phyloP scores from a whole-genome alignment of 2,888 invertebrate genomes.

The Platycnemis pennipes region DNA sequence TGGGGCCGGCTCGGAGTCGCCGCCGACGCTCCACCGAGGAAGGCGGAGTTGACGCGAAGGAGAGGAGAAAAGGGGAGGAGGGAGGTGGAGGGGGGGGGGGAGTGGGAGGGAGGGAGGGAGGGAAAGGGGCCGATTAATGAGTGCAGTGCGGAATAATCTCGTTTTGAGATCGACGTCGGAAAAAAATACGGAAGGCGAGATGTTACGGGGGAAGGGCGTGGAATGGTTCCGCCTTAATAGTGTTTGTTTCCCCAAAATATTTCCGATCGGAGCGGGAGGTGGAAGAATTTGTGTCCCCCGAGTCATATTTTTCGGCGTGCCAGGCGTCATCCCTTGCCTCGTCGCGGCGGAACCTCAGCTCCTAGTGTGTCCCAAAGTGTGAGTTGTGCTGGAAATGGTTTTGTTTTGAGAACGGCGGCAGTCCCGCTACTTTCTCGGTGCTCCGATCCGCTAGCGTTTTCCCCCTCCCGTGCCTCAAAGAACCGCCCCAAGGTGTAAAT shows the following conservation, averaged over 20 bases:
- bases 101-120: too few species aligned
- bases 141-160: constrained; percentile 54
- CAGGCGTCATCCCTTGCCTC: background rate
- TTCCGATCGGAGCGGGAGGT: background rate
- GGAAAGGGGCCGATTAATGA: constrained; percentile 31
- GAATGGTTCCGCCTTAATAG: background rate
- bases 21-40: background rate
- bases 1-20: background rate
- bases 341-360: background rate
- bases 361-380: background rate
- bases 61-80: background rate
- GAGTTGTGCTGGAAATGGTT: background rate
- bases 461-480: background rate
- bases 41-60: constrained; percentile 10
- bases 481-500: background rate
- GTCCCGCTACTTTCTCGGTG: background rate
- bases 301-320: background rate
- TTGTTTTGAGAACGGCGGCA: background rate
- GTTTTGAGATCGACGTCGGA: constrained; percentile 48
- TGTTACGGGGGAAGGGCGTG: background rate
- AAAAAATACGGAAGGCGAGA: constrained; percentile 36
- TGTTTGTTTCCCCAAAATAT: background rate
- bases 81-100: background rate
- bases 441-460: background rate
- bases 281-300: background rate